Evolutionary conservation across 2,797 vertebrate genomes (phyloP).

Genomic region (Siniperca undulata): DNA sequence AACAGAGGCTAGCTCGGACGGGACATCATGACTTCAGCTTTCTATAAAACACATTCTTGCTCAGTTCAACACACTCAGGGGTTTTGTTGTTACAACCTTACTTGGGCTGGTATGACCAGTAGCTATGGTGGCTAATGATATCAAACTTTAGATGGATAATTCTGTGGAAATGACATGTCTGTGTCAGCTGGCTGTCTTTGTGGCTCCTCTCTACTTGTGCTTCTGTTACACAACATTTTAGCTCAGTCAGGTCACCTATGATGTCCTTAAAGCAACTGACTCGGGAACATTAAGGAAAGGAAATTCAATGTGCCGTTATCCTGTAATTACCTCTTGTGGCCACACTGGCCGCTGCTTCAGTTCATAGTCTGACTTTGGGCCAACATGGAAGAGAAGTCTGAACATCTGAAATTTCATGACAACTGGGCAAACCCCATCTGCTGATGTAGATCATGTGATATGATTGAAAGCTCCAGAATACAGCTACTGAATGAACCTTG

Average conservation of each 20-base stretch:
- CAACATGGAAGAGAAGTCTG: background rate
- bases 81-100: background rate
- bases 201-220: background rate
- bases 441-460: slow-evolving; percentile 7
- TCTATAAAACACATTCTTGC: background rate
- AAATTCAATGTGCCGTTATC: background rate
- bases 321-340: slow-evolving; percentile 20
- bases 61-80: background rate
- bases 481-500: background rate
- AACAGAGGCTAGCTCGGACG: background rate
- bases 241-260: background rate
- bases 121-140: background rate
- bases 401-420: slow-evolving; percentile 1
- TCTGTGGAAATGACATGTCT: background rate
- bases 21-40: background rate
- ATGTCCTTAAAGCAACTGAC: background rate
- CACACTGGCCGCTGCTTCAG: slow-evolving; percentile 7
- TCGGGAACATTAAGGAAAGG: background rate
- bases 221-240: background rate
- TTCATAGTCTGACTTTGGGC: slow-evolving; percentile 3
- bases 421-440: background rate
- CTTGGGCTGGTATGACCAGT: background rate
- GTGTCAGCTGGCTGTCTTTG: background rate
- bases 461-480: background rate
- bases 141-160: background rate